Evolutionary conservation across 2,888 invertebrate species (phyloP), one percentile per base, ranked within the genome.

Genomic region (Ectobius pallidus): DNA sequence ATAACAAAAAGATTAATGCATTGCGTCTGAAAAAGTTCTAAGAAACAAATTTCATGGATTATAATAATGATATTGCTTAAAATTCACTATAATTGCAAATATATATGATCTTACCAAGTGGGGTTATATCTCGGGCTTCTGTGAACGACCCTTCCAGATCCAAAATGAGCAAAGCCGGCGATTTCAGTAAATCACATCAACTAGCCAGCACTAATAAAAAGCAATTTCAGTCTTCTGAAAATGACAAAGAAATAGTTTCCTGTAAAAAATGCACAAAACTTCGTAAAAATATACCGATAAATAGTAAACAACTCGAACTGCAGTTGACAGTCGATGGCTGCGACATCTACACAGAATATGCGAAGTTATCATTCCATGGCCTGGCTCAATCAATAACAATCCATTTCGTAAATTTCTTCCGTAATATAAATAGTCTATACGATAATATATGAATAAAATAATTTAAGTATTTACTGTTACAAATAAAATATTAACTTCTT

Each of bases 221-320:
- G 16, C 16, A 4, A 58, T 7, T 58, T 3, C 30, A 18, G 16
- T 1, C 30, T 30, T 1, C 14, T 2, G 1, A 30, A 58, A 58
- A n/a, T 16, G n/a, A 14, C 14, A 22, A 18, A 16, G 32, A n/a
- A n/a, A 25, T 14, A 3, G 2, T 58, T 32, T 58, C n/a, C n/a
- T 16, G 3, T 32, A 9, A 22, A 58, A 2, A 58, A 18, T 6
- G n/a, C 58, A 30, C 58, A n/a, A 16, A 58, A 16, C 4, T 16
- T 27, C 32, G 11, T 11, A 58, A n/a, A 58, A 58, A 30, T 58
- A n/a, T 58, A n/a, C 58, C 58, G n/a, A 58, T 30, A 58, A 55
- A 58, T 58, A 30, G 30, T 58, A 58, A 58, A 58, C 58, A 65
- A 65, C 65, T 25, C 65, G 11, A 65, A 65, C 65, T 30, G 65